Percentiles rank a stretch among this genome's conserved stretches.
Conservation (phyloP, 2,888 invertebrate genomes). For the Argyresthia goedartella region DNA sequence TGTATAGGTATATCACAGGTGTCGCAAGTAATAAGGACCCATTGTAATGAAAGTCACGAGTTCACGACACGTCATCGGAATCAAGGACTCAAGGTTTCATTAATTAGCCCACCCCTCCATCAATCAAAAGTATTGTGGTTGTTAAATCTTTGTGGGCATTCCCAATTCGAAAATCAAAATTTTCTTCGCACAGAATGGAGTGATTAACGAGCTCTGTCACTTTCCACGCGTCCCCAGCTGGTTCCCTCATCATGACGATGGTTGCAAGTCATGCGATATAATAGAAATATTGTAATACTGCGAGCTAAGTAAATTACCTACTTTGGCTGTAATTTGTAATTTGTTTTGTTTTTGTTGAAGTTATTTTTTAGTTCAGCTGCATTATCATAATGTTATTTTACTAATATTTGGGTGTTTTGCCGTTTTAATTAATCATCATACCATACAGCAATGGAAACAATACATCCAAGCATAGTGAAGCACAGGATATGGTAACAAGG, state of each 20-base stretch:
- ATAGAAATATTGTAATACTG: conserved; percentile 56
- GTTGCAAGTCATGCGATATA: conserved; percentile 57
- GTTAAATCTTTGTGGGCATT: conserved; percentile 44
- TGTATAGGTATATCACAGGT: conserved; percentile 30
- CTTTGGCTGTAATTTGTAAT: conserved; percentile 43
- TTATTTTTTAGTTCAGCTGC: neutral
- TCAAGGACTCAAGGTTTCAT: conserved; percentile 11
- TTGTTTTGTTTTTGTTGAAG: neutral
- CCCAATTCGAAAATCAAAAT: conserved; percentile 60
- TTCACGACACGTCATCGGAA: conserved; percentile 4
- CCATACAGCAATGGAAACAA: too few relatives aligned
- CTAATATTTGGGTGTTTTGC: too few relatives aligned
- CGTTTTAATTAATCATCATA: too few relatives aligned
- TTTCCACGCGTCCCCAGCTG: conserved; percentile 30
- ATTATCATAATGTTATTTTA: neutral
- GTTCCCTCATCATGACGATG: conserved; percentile 34
- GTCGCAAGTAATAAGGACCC: neutral
- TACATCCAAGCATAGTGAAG: neutral
- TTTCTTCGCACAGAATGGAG: conserved; percentile 45
- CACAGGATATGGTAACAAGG: conserved; percentile 63
- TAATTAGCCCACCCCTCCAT: conserved; percentile 42
- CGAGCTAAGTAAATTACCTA: conserved; percentile 48
- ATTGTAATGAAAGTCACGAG: neutral
- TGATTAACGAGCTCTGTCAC: conserved; percentile 65
- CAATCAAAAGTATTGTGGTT: conserved; percentile 49